phyloP scores from a whole-genome alignment of 2,797 vertebrate species.

The Hypotaenidia okinawae region DNA sequence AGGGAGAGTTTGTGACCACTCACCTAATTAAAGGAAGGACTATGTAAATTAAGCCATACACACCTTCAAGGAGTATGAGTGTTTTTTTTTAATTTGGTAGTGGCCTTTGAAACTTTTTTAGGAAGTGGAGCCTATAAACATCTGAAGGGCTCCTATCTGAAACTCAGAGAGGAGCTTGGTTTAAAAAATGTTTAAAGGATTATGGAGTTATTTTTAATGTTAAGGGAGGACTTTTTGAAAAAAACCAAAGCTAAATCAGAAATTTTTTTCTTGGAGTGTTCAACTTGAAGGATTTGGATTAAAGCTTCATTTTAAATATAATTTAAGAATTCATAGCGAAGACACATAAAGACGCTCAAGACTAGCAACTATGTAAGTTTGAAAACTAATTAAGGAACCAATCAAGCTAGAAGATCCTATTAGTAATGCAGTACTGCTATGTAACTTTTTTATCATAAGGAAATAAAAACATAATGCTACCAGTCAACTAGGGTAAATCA shows the following conservation, averaged over 20 bases:
- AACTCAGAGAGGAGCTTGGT: neutral
- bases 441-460: neutral
- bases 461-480: neutral
- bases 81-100: neutral
- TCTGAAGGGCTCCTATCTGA: neutral
- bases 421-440: neutral
- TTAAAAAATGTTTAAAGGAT: neutral
- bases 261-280: neutral
- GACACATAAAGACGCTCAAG: neutral
- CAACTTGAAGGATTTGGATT: slow-evolving; percentile 6
- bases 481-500: neutral
- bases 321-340: neutral
- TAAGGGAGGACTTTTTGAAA: neutral
- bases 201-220: neutral
- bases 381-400: slow-evolving; percentile 46
- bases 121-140: neutral
- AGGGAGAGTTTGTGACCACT: too few relatives aligned
- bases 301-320: neutral
- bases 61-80: too few relatives aligned
- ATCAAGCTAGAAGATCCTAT: slow-evolving; percentile 4
- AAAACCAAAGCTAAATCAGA: neutral
- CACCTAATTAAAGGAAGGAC: too few relatives aligned
- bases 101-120: neutral
- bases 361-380: neutral
- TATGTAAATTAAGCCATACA: too few relatives aligned